Base-by-base conservation (phyloP, 2,888 invertebrate genomes). In the Meta bourneti region DNA sequence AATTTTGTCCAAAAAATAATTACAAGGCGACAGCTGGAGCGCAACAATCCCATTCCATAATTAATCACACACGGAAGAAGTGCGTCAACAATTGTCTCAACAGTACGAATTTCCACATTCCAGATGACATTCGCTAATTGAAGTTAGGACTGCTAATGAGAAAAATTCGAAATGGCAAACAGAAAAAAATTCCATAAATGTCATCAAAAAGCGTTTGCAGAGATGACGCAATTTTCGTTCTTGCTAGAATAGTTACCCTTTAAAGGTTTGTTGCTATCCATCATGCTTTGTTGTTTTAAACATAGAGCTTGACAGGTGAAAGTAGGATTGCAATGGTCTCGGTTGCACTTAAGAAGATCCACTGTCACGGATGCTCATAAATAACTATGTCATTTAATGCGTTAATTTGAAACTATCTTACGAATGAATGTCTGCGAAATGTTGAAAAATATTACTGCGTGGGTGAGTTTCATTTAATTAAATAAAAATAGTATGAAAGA, bases 101-200 rank as follows among this genome's bases (percentile, higher is more conserved):
- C 13, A 75, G 75, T 7, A 11, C n/a, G 72, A 83, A 72, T 72
- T 51, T 49, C 71, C 19, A 51, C 34, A 54, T 20, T 61, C 20
- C 48, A 84, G 13, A 20, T 52, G 54, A 75, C 75, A 84, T 61
- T 20, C 75, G 48, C 69, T 79, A 74, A 84, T 84, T 84, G 75
- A 61, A 54, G 61, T 84, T n/a, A 78, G 54, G 84, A 75, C 34
- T 11, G 16, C 74, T 84, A 84, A 84, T 48, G 84, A 84, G 84
- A 84, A 84, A 75, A 75, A 52, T 61, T 71, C 20, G 34, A 54
- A n/a, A 34, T 34, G 34, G 19, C 9, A 79, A 16, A 61, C 54
- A 75, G 72, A 70, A 72, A 48, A 84, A 84, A 61, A 61, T 84
- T 84, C 74, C 84, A 84, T 84, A 75, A 75, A 54, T 11, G 54